Conservation (phyloP, 64 coral and sea anemone genomes). For the Exaiptasia diaphana region DNA sequence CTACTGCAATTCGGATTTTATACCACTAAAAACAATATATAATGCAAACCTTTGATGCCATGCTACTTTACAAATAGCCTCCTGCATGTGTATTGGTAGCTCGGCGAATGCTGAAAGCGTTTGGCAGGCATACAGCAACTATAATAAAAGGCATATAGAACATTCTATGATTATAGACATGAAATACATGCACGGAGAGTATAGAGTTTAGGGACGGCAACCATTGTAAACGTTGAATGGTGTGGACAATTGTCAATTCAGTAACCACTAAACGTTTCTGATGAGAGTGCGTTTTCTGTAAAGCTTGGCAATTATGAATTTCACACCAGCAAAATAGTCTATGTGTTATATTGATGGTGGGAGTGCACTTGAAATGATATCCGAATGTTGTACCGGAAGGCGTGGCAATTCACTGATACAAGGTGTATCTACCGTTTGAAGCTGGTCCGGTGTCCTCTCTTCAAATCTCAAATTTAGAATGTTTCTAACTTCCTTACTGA, state of each 20-base stretch:
- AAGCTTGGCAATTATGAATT: no score
- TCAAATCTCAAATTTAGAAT: constrained; percentile 46
- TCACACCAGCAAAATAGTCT: no score
- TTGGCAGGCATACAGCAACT: constrained; percentile 79
- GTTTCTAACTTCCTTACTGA: constrained; percentile 82
- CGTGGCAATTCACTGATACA: no score
- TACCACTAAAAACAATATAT: not conserved
- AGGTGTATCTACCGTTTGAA: constrained; percentile 57
- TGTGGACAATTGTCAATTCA: no score
- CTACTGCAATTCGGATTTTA: not conserved
- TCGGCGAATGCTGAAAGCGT: constrained; percentile 69
- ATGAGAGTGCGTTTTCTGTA: not conserved
- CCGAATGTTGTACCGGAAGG: no score
- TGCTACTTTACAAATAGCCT: constrained; percentile 81
- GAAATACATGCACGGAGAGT: not conserved
- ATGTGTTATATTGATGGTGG: no score
- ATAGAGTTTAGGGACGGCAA: not conserved
- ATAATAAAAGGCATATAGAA: not conserved
- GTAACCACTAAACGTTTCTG: not conserved
- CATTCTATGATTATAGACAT: not conserved
- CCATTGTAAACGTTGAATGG: not conserved
- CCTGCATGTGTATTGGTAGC: constrained; percentile 83
- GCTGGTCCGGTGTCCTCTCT: constrained; percentile 53
- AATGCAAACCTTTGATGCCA: constrained; percentile 74
- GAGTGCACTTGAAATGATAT: no score